phyloP scores from a whole-genome alignment of 2,113 vertebrate species.

The Holacanthus passer region DNA sequence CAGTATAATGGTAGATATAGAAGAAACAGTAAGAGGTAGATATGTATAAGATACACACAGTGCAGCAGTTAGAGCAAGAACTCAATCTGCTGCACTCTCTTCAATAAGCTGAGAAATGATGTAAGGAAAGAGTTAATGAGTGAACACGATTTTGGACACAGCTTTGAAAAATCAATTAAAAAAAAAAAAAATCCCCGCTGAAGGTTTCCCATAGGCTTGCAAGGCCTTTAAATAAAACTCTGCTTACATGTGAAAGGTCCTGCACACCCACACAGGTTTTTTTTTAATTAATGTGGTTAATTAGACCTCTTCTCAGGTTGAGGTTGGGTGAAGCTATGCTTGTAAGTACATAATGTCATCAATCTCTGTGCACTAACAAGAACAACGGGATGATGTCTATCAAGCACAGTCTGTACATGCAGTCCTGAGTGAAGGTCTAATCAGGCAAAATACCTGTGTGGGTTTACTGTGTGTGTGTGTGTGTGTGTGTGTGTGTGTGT shows the following conservation, averaged over 20 bases:
- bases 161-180: not conserved
- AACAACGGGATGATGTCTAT: not conserved
- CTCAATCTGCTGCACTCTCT: too few species aligned
- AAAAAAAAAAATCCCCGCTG: not conserved
- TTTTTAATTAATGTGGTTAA: not conserved
- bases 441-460: not conserved
- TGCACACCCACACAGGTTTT: not conserved
- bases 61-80: too few species aligned
- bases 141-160: not conserved
- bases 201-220: not conserved
- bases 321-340: not conserved
- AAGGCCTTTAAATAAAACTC: not conserved
- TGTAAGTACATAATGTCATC: not conserved
- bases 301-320: not conserved
- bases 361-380: not conserved
- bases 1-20: too few species aligned
- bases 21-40: too few species aligned
- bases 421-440: not conserved
- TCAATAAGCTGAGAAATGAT: too few species aligned
- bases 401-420: not conserved
- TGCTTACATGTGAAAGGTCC: not conserved
- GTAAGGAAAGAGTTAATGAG: too few species aligned
- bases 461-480: not conserved
- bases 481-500: not conserved
- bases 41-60: too few species aligned